Percentiles rank a stretch among this genome's conserved stretches.
Evolutionary conservation across 2,888 invertebrate genomes (phyloP).

Genomic region (Apodemia mormo): DNA sequence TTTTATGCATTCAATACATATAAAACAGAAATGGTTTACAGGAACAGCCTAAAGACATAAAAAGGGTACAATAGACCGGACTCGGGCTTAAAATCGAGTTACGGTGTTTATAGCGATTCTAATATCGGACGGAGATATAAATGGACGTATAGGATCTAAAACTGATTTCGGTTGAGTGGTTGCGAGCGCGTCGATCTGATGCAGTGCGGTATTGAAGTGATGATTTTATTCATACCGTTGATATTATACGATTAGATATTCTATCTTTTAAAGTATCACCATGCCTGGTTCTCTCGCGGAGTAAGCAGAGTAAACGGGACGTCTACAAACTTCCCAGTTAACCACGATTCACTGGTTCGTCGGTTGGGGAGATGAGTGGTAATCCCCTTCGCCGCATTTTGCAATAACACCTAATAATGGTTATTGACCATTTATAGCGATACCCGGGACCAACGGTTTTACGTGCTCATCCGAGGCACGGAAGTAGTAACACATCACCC

Average conservation of each 20-base stretch:
- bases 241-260: not conserved
- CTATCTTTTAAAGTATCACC: no score
- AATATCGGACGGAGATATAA: constrained; percentile 17
- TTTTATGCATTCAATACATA: not conserved
- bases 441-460: no score
- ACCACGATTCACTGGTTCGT: no score
- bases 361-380: no score
- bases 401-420: no score
- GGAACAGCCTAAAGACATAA: not conserved
- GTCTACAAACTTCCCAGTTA: no score
- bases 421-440: no score
- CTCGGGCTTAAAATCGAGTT: not conserved
- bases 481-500: no score
- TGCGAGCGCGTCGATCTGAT: constrained; percentile 4
- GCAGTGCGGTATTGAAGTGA: constrained; percentile 5
- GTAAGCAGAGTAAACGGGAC: no score
- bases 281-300: no score
- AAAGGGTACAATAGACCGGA: constrained; percentile 6
- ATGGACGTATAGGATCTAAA: constrained; percentile 9
- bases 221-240: constrained; percentile 2
- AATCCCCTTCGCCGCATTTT: no score
- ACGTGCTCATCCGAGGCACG: no score
- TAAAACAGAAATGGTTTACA: not conserved
- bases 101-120: constrained; percentile 2
- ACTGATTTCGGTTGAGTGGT: constrained; percentile 19